Evolutionary conservation across 2,113 vertebrate genomes (phyloP), one percentile per base, ranked within the genome.

Genomic region (Carollia perspicillata): DNA sequence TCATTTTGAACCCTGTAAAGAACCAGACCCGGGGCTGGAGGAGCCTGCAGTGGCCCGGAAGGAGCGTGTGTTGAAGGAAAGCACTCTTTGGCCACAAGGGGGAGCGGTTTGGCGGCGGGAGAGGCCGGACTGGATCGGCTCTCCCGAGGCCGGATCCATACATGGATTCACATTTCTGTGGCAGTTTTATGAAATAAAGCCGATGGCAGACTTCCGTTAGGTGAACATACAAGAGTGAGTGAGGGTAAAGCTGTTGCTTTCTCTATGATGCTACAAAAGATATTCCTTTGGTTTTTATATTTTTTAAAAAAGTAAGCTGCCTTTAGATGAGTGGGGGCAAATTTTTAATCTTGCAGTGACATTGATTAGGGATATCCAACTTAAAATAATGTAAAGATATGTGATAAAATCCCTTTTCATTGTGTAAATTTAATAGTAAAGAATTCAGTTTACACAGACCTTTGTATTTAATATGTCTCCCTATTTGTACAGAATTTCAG

Each of bases 351-450:
- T 98, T 98, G 96, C 97, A 97, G 98, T 97, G 97, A 98, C 98
- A 98, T 98, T 99, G 98, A 98, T 98, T 98, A 99, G 98, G 98
- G 99, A 98, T 99, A 98, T 99, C 99, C 98, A 81, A 58, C 75
- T 97, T 93, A 98, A 98, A 98, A 97, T 98, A 98, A 98, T 99
- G 99, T 99, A 99, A 99, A 99, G 98, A 98, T 98, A 98, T 98
- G 98, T 99, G 99, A 98, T 98, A 97, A 96, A 99, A 97, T 98
- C 98, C 98, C 98, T 98, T 99, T 99, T 97, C 98, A 98, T 98
- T 99, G 99, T 99, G n/a, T n/a, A n/a, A n/a, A n/a, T n/a, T n/a
- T n/a, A 98, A 99, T 99, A 99, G 98, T 99, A 98, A 99, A 99
- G 98, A 98, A 97, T 97, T 85, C 97, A 87, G 95, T 98, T 98